Evolutionary conservation across 2,113 vertebrate genomes (phyloP), one percentile per base, ranked within the genome.

Genomic region (Athene cunicularia): DNA sequence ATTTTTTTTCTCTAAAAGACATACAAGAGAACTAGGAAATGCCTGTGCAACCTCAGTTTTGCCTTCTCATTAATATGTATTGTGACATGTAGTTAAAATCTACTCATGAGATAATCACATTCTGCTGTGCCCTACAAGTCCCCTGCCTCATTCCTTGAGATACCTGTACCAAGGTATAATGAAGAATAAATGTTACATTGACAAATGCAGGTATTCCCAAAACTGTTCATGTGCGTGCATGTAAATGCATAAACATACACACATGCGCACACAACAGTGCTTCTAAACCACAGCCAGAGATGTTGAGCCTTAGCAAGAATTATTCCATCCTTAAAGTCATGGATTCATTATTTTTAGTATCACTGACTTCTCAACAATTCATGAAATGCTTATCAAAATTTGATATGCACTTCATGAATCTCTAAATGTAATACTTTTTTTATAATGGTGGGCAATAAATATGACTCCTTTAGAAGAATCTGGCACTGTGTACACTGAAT

Each of bases 221-320:
- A 55, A 13, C 62, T 11, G 3, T 26, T n/a, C 56, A 28, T 1
- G 2, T 26, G 18, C 2, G 3, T 4, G 6, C 50, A 6, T 10
- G 18, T 18, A 50, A 58, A 33, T 17, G 14, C 15, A 37, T 28
- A 28, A 86, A 62, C 11, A 37, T 3, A 58, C 5, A 37, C 11
- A 49, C 12, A 47, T 24, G 19, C 3, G 6, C 14, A 27, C 7
- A 45, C 24, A 52, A 5, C 6, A 26, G 39, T 2, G 4, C 11
- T 39, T 77, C 71, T 75, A 45, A 94, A n/a, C 18, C 5, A 35
- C 5, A 5, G 39, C 30, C 37, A 33, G 30, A 33, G 45, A 41
- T 41, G 10, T 3, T 59, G 16, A 72, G 22, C 20, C 30, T 91
- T 24, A 28, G 21, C 27, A 88, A 58, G 49, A 81, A 59, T n/a